Evolutionary conservation across 1,140 invertebrate genomes (phyloP).

Genomic region (Macrotrachela quadricornifera): DNA sequence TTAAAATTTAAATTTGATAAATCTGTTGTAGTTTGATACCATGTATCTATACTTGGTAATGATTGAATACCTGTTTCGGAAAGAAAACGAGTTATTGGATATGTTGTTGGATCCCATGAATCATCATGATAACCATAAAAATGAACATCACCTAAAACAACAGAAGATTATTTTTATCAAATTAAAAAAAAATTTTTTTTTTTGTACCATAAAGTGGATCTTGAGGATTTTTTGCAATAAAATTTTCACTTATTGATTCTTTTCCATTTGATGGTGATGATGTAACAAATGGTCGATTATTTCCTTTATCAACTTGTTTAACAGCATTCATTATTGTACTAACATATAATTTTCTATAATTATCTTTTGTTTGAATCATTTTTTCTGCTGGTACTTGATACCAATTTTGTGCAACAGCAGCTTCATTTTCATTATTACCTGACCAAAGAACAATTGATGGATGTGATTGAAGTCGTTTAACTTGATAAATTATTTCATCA

Average conservation of each 20-base stretch:
- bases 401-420: conserved; percentile 60
- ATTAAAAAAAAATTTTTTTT: conserved; percentile 24
- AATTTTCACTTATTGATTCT: conserved; percentile 45
- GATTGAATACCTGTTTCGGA: conserved; percentile 91
- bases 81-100: conserved; percentile 57
- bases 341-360: conserved; percentile 69
- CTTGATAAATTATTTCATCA: conserved; percentile 43
- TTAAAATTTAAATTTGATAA: conserved; percentile 39
- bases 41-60: conserved; percentile 45
- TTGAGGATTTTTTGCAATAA: conserved; percentile 51
- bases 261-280: conserved; percentile 81
- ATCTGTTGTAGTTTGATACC: conserved; percentile 28
- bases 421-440: conserved; percentile 95
- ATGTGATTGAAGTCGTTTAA: conserved; percentile 61
- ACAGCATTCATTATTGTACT: conserved; percentile 48
- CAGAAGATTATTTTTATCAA: conserved; percentile 6
- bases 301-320: conserved; percentile 36
- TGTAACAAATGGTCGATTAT: conserved; percentile 41
- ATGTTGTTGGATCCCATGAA: conserved; percentile 53
- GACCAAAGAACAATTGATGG: conserved; percentile 64
- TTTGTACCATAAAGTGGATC: conserved; percentile 63
- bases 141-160: conserved; percentile 43
- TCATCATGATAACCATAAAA: conserved; percentile 68
- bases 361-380: conserved; percentile 33
- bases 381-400: conserved; percentile 14